These are phyloP conservation scores for Cervus canadensis DNA, from an alignment of 2,113 vertebrate genomes.

Conservation along the genomic window DNA sequence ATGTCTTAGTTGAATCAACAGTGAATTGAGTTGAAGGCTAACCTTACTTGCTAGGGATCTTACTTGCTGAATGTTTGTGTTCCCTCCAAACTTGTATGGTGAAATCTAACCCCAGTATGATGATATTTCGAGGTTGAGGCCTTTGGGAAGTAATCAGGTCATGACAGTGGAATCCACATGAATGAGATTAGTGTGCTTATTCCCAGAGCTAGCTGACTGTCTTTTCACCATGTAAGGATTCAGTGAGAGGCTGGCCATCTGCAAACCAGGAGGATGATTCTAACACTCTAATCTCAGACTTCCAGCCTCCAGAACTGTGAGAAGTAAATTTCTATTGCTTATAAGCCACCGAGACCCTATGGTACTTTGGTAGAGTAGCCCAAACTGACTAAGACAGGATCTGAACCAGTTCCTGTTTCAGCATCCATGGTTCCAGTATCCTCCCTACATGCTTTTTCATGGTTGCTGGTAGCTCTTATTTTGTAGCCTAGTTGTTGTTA, in stretches of 20 bases:
- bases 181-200: background rate
- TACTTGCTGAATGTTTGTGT: background rate
- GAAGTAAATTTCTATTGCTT: background rate
- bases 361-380: background rate
- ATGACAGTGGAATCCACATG: background rate
- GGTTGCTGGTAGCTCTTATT: background rate
- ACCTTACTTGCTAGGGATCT: background rate
- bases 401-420: background rate
- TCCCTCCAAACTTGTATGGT: background rate
- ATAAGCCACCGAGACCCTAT: background rate
- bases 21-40: background rate
- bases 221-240: background rate
- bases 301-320: background rate
- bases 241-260: background rate
- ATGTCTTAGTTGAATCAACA: background rate
- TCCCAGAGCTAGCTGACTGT: background rate
- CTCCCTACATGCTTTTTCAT: background rate
- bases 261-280: background rate
- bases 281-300: background rate
- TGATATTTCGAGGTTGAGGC: background rate
- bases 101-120: background rate
- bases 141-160: background rate
- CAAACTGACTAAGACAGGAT: background rate
- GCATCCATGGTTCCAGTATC: background rate
- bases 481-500: background rate